Base-by-base conservation (phyloP, 2,888 invertebrate genomes). In the Clostera curtula region DNA sequence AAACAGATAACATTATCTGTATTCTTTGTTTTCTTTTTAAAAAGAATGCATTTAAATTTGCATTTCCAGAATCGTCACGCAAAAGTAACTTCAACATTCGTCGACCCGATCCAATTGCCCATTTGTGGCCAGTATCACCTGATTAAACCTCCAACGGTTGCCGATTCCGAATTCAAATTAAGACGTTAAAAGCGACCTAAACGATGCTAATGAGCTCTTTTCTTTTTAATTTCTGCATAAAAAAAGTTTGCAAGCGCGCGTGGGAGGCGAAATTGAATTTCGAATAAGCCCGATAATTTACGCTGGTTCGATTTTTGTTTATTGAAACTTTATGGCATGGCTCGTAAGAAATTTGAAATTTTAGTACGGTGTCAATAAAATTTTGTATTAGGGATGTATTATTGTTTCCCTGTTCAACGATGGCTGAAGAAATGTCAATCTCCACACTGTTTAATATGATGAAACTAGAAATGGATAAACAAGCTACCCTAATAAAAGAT, bases 131-230 rank as follows among this genome's bases (percentile, higher is more conserved):
- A 29, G 34, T 35, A 35, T 40, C 35, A 41, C 34, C 37, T 43
- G 37, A 46, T 46, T 42, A 39, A 49, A 43, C 26, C 36, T 31
- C 33, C 34, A 40, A 36, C 37, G n/a, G 18, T 12, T 44, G 56
- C 51, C 47, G 47, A 39, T 56, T 49, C 49, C 56, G 53, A 63
- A 69, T 74, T 73, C 59, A 69, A 75, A 76, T 75, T 63, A 69
- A 75, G 71, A 68, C 63, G 60, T 74, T 66, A 62, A 71, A 59
- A 53, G 51, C 60, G 40, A 59, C 67, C 64, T 58, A 60, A 69
- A 54, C 56, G 65, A 62, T 58, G 64, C 67, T 75, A 75, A 75
- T 72, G 73, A 71, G 63, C 39, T 46, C 34, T 38, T 52, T 55
- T 49, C 52, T 50, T 51, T 51, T 59, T 52, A 49, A 72, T 56